A percentile compares a stretch with the other conserved stretches of the same genome.
Evolutionary conservation across 1,140 invertebrate species (phyloP).

Genomic region (Leptopilina boulardi): DNA sequence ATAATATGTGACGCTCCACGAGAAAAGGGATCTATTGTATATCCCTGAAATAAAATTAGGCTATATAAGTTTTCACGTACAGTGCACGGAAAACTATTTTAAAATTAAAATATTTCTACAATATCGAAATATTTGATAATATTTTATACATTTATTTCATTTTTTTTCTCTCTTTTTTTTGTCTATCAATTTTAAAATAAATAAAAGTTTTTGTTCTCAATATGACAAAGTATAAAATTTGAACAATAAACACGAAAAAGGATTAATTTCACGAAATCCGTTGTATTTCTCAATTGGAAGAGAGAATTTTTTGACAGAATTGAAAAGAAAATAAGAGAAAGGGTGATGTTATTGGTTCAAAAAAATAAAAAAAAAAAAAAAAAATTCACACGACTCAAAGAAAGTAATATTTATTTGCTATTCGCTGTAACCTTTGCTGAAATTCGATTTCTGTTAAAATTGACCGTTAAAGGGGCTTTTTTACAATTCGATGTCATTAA

Average conservation of each 20-base stretch:
- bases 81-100: too few species aligned
- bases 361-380: neutral
- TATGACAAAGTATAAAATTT: too few species aligned
- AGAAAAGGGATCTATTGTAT: too few species aligned
- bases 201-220: too few species aligned
- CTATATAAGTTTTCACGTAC: too few species aligned
- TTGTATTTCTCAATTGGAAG: neutral
- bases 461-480: conserved; percentile 29
- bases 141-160: too few species aligned
- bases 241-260: neutral
- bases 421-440: conserved; percentile 1
- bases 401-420: neutral
- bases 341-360: neutral
- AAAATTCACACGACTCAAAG: neutral
- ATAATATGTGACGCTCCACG: too few species aligned
- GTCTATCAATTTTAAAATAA: too few species aligned
- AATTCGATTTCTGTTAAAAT: conserved; percentile 20
- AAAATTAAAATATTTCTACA: too few species aligned
- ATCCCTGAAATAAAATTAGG: too few species aligned
- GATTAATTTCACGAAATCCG: conserved; percentile 10
- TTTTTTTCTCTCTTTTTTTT: too few species aligned
- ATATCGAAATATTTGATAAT: too few species aligned
- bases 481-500: conserved; percentile 23
- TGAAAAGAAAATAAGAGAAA: neutral
- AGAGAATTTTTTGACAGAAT: neutral